phyloP scores from a whole-genome alignment of 2,797 vertebrate species.

The Iguana delicatissima region DNA sequence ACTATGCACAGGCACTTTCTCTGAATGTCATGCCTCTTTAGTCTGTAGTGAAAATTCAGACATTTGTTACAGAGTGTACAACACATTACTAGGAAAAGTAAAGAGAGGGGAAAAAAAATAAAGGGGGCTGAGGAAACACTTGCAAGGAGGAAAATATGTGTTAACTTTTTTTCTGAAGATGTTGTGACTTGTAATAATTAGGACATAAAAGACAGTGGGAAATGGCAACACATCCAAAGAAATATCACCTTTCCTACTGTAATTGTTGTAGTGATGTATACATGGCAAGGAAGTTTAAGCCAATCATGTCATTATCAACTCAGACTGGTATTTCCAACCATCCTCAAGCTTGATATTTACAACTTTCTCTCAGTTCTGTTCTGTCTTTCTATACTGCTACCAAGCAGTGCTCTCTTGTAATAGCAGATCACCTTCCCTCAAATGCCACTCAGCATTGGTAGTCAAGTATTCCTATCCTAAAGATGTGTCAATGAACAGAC shows the following conservation, averaged over 20 bases:
- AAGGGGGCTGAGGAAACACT: not conserved
- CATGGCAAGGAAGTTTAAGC: not conserved
- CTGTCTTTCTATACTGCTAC: not conserved
- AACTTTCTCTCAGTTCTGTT: not conserved
- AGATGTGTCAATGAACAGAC: too few species aligned
- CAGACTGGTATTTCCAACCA: not conserved
- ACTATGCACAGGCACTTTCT: not conserved
- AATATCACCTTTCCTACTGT: not conserved
- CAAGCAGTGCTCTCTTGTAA: not conserved
- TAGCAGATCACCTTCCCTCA: not conserved
- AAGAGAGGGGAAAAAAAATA: too few species aligned
- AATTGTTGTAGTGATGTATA: not conserved
- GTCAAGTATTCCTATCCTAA: not conserved
- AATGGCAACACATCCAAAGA: not conserved
- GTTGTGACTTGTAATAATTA: not conserved
- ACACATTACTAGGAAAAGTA: not conserved
- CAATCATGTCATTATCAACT: not conserved
- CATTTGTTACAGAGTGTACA: accelerated
- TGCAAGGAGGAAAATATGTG: not conserved
- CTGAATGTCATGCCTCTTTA: not conserved
- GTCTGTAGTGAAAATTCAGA: not conserved
- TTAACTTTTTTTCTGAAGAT: not conserved
- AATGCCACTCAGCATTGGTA: not conserved
- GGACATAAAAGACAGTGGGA: not conserved
- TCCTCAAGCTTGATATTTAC: too few species aligned